Conservation (phyloP, 1,140 invertebrate genomes). For the Neodiprion pinetum region DNA sequence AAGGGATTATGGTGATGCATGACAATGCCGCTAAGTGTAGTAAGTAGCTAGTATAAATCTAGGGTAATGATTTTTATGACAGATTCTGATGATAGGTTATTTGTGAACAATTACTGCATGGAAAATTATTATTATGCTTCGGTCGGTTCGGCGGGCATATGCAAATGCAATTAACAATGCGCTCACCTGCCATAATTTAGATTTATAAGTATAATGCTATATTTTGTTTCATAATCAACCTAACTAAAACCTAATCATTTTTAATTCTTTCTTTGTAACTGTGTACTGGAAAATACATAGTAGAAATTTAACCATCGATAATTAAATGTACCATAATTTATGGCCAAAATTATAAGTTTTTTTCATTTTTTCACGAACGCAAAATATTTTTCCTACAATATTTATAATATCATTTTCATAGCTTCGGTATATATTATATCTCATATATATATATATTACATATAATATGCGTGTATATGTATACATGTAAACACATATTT, state of each 20-base stretch:
- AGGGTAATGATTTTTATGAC: conserved; percentile 30
- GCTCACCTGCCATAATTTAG: conserved; percentile 3
- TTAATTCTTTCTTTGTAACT: not conserved
- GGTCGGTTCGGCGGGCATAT: not conserved
- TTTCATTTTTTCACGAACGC: conserved; percentile 44
- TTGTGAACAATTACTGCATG: conserved; percentile 14
- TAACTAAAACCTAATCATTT: conserved; percentile 37
- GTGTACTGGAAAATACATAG: not conserved
- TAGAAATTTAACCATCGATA: not conserved
- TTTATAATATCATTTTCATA: conserved; percentile 45
- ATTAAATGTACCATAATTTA: conserved; percentile 38
- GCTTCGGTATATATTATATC: conserved; percentile 23
- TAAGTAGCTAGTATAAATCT: conserved; percentile 28
- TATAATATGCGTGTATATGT: conserved; percentile 28
- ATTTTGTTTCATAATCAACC: conserved; percentile 21
- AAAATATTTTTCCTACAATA: conserved; percentile 55
- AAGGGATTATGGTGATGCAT: conserved; percentile 9
- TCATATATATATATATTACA: conserved; percentile 16
- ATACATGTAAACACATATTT: not conserved
- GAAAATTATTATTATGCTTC: conserved; percentile 19
- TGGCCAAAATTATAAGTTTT: conserved; percentile 45
- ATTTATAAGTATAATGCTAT: conserved; percentile 9
- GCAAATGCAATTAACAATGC: conserved; percentile 11
- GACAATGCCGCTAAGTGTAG: conserved; percentile 11
- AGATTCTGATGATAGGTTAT: conserved; percentile 20